These are phyloP conservation scores for Cyaniris semiargus DNA, from an alignment of 2,888 invertebrate genomes.

Conservation along the genomic window DNA sequence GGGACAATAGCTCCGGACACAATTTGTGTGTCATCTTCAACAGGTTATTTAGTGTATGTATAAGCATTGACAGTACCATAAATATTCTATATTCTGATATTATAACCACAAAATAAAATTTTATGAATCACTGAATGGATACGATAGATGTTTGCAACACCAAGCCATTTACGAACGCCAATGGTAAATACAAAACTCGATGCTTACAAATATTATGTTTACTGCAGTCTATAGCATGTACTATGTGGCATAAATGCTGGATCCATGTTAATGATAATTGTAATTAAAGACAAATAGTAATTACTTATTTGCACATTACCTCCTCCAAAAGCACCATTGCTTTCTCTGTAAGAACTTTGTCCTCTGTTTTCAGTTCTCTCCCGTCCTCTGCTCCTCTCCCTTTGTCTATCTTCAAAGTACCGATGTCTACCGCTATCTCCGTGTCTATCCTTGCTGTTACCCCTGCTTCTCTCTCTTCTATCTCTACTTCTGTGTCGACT, in stretches of 20 bases:
- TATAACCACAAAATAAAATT: neutral
- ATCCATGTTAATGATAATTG: neutral
- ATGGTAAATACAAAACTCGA: neutral
- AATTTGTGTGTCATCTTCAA: too few relatives aligned
- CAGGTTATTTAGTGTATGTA: too few relatives aligned
- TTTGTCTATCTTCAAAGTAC: conserved; percentile 38
- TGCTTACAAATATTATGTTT: neutral
- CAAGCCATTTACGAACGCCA: neutral
- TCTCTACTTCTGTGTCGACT: conserved; percentile 43
- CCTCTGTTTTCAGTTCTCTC: conserved; percentile 46
- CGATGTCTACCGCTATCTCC: conserved; percentile 39
- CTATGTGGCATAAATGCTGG: too few relatives aligned
- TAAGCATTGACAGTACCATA: too few relatives aligned
- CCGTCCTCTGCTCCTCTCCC: conserved; percentile 40
- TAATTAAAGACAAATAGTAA: neutral
- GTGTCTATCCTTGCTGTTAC: conserved; percentile 35
- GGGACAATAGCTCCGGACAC: too few relatives aligned
- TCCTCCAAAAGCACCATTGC: conserved; percentile 57
- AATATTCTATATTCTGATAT: neutral
- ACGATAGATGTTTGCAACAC: neutral
- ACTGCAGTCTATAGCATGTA: neutral
- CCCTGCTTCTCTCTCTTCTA: conserved; percentile 39
- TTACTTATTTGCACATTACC: conserved; percentile 44
- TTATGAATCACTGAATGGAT: neutral
- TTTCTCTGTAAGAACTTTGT: conserved; percentile 51